Base-by-base conservation (phyloP, 2,888 invertebrate species). In the Morpho helenor region DNA sequence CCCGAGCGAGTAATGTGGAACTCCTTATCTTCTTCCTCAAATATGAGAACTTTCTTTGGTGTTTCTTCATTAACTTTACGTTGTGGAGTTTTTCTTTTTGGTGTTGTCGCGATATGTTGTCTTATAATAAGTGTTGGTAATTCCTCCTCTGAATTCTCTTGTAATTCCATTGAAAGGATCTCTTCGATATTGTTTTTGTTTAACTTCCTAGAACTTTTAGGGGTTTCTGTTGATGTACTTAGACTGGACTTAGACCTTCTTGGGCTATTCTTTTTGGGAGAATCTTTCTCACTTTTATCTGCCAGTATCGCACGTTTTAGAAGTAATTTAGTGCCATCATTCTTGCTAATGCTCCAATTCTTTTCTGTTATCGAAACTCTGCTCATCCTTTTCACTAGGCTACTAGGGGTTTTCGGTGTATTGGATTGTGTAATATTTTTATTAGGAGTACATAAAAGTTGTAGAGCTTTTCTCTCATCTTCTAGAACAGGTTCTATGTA, bases 231-330 rank as follows among this genome's bases (percentile, higher is more conserved):
- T 16, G 71, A 69, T 47, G 68, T 69, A 31, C 31, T 31, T 31
- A 31, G 31, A 31, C 31, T 31, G 7, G 63, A 40, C 62, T 75
- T 79, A 3, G 52, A 54, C 42, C 57, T 57, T 61, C 60, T 69
- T 0, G 78, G 77, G 53, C 80, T 79, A 2, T 56, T 43, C 58
- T 80, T 81, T 56, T 79, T 81, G 2, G 86, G 85, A 1, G 83
- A 79, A 44, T 80, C 76, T 64, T 82, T 88, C 56, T 85, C 88
- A 57, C 69, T 82, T 66, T 82, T 87, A 54, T 90, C 89, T 49
- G 86, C 75, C 55, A 90, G 66, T 51, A 91, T 90, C 31, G 90
- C 91, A 70, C 90, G 80, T 77, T 89, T 91, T 0, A 91, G 72
- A 0, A 89, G 67, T 1, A 91, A 50, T 70, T 91, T 91, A 2